Conservation (phyloP, 2,888 invertebrate genomes). For the Acheta domesticus region DNA sequence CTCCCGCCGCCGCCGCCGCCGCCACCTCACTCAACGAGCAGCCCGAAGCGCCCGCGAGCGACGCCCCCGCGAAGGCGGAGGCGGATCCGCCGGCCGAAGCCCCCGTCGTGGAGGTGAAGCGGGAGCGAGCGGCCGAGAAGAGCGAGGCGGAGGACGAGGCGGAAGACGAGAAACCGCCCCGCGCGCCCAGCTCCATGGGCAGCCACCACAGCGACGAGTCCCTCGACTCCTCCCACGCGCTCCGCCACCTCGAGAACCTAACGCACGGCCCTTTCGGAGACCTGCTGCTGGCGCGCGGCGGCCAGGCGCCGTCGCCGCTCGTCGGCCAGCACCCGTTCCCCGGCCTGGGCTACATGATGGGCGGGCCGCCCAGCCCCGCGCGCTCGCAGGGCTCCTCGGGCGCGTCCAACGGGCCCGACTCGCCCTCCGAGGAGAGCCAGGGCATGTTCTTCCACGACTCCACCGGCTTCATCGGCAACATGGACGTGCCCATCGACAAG, state of each 20-base stretch:
- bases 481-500: slow-evolving; percentile 85
- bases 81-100: slow-evolving; percentile 23
- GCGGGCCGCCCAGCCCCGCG: slow-evolving; percentile 58
- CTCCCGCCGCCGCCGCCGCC: background rate
- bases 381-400: slow-evolving; percentile 57
- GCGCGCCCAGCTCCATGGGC: slow-evolving; percentile 30
- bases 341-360: slow-evolving; percentile 51
- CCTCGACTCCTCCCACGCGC: slow-evolving; percentile 64
- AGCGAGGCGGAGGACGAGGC: slow-evolving; percentile 30
- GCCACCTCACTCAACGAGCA: background rate
- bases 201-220: slow-evolving; percentile 53
- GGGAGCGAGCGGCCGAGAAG: slow-evolving; percentile 32
- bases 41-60: slow-evolving; percentile 28
- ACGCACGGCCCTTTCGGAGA: slow-evolving; percentile 73
- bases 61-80: background rate
- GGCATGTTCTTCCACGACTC: slow-evolving; percentile 65
- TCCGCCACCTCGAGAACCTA: slow-evolving; percentile 73
- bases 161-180: slow-evolving; percentile 28
- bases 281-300: slow-evolving; percentile 40
- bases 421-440: slow-evolving; percentile 57
- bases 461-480: slow-evolving; percentile 67
- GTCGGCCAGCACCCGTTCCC: slow-evolving; percentile 46
- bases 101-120: slow-evolving; percentile 34
- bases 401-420: slow-evolving; percentile 53
- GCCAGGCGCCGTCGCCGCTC: slow-evolving; percentile 31